Evolutionary conservation across 1,140 invertebrate species (phyloP), one percentile per base, ranked within the genome.

Genomic region (Dreissena polymorpha): DNA sequence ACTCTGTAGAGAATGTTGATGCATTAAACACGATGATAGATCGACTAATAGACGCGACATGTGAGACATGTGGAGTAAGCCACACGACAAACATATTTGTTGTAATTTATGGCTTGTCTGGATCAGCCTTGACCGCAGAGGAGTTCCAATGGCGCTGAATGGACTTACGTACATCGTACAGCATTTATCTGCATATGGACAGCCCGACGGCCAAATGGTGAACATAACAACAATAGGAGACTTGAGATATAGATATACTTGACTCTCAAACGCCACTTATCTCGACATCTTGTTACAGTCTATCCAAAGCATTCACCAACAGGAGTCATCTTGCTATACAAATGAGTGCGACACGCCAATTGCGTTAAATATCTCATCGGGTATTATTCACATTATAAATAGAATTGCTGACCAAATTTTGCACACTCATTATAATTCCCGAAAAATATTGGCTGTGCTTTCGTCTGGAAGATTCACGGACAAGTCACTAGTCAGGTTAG

Each of bases 141-240:
- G 69, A 71, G 29, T 29, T 23, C 7, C 69, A 71, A 25, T 71
- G 14, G 69, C 69, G 14, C 14, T 71, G 14, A 49, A 71, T 49
- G 69, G 14, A 27, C 13, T 71, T 10, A 13, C 29, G 10, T 13
- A 23, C 12, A 71, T 71, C 7, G 29, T 71, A 8, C 8, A 71
- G 7, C 14, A 39, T 49, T 10, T 14, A n/a, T 12, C 7, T 29
- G 29, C 21, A 10, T 14, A 29, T 21, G 29, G 29, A 13, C 7
- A 71, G 14, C 7, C 21, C 14, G 49, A 71, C 49, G 69, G 29
- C 7, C 21, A 25, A 71, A 71, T 14, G 10, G 29, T 71, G 8
- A 39, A 12, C 12, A 14, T 71, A 29, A 21, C 29, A 25, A 10
- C 21, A 71, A 29, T 71, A 13, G 12, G 12, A 14, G 14, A n/a